phyloP scores from a whole-genome alignment of 2,113 vertebrate species.

The Nipponia nippon region DNA sequence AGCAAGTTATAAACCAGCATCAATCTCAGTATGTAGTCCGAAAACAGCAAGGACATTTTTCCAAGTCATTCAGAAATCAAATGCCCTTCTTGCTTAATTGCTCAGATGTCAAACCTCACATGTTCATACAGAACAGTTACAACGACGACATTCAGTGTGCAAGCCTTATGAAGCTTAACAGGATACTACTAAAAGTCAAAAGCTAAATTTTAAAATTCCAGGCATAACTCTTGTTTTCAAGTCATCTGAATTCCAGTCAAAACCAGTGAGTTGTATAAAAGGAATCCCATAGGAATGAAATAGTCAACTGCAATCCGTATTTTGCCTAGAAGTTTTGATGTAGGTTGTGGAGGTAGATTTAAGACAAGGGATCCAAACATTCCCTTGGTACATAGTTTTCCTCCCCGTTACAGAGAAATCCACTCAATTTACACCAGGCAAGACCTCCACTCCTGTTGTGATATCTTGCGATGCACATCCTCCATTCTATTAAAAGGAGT shows the following conservation, averaged over 20 bases:
- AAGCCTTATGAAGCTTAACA: not conserved
- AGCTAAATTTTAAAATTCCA: not conserved
- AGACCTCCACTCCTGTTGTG: not conserved
- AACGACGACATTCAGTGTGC: not conserved
- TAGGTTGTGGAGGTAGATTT: not conserved
- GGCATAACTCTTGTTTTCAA: not conserved
- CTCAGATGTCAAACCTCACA: not conserved
- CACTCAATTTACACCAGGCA: not conserved
- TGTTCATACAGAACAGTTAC: not conserved
- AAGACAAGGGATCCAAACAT: not conserved
- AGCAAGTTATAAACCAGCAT: not conserved
- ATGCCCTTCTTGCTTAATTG: not conserved
- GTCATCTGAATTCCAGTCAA: not conserved
- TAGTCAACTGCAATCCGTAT: not conserved
- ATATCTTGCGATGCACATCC: not conserved
- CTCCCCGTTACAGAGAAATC: not conserved
- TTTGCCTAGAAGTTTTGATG: not conserved
- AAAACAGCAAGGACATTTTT: not conserved
- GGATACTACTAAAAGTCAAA: not conserved
- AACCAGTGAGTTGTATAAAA: not conserved
- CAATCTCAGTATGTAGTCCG: not conserved
- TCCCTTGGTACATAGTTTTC: not conserved
- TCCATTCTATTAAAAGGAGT: not conserved
- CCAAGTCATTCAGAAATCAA: not conserved
- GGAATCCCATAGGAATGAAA: not conserved